A percentile compares a stretch with the other conserved stretches of the same genome.
phyloP scores from a whole-genome alignment of 2,888 invertebrate species.

The Cataglyphis rosenhaueri region DNA sequence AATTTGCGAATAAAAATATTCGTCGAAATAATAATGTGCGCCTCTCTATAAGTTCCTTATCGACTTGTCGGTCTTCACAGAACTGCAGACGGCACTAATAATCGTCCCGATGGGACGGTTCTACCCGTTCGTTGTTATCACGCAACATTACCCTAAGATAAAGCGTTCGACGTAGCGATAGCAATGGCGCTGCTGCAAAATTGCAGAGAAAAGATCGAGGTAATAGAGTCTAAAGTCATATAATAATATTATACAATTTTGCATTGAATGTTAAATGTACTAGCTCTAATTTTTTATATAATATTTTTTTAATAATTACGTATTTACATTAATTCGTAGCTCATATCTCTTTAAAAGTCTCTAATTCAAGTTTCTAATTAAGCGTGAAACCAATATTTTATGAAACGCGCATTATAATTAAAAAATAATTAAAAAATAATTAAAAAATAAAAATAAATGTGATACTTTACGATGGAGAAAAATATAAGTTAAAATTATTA shows the following conservation, averaged over 20 bases:
- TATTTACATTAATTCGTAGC: background rate
- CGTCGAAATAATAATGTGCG: slow-evolving; percentile 25
- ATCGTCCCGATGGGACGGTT: slow-evolving; percentile 72
- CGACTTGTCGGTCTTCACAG: slow-evolving; percentile 26
- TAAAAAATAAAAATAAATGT: too few relatives aligned
- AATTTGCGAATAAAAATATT: slow-evolving; percentile 26
- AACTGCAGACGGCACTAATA: slow-evolving; percentile 67
- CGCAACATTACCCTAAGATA: slow-evolving; percentile 77
- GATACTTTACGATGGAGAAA: background rate
- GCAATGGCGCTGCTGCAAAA: slow-evolving; percentile 35
- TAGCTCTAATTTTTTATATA: background rate
- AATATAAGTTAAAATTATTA: background rate
- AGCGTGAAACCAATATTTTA: background rate
- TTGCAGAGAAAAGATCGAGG: slow-evolving; percentile 33
- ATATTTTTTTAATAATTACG: background rate
- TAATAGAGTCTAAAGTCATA: slow-evolving; percentile 9
- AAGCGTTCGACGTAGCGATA: slow-evolving; percentile 40
- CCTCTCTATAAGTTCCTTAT: slow-evolving; percentile 30
- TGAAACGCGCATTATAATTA: background rate
- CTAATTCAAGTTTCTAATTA: background rate
- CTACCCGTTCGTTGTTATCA: slow-evolving; percentile 77
- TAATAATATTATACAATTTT: slow-evolving; percentile 39
- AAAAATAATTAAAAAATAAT: background rate
- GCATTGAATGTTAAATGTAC: slow-evolving; percentile 2
- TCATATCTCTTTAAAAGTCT: background rate